phyloP scores from a whole-genome alignment of 2,888 invertebrate species.

The Sarcophaga carnaria region DNA sequence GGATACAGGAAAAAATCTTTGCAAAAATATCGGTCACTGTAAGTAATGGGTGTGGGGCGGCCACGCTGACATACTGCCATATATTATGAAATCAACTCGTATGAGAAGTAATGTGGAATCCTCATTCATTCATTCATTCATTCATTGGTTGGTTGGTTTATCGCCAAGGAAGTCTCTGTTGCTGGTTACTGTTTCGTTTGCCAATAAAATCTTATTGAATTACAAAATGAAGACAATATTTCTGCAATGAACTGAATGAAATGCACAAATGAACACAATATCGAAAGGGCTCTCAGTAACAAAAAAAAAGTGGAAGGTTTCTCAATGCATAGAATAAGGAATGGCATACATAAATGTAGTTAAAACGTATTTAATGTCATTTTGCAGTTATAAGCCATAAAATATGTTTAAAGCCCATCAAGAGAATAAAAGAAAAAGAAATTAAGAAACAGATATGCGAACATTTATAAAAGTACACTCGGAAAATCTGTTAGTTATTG shows the following conservation, averaged over 20 bases:
- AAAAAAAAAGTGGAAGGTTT: conserved; percentile 66
- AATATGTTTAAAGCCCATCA: conserved; percentile 65
- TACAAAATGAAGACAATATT: conserved; percentile 76
- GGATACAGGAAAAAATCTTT: neutral
- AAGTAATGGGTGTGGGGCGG: conserved; percentile 79
- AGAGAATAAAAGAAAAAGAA: conserved; percentile 19
- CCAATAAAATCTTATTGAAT: conserved; percentile 79
- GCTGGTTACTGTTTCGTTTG: conserved; percentile 15
- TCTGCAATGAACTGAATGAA: conserved; percentile 22
- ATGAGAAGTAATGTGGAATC: conserved; percentile 64
- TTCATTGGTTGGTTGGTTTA: conserved; percentile 46
- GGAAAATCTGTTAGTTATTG: neutral
- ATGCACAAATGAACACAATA: neutral
- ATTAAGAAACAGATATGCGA: neutral
- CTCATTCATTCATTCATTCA: conserved; percentile 73
- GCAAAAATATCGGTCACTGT: conserved; percentile 62
- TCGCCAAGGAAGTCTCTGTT: conserved; percentile 43
- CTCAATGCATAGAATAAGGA: conserved; percentile 61
- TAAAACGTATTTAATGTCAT: conserved; percentile 79
- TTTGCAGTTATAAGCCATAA: conserved; percentile 76
- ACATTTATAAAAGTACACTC: conserved; percentile 15
- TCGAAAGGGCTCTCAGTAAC: neutral
- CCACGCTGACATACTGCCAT: conserved; percentile 79
- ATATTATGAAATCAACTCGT: conserved; percentile 73
- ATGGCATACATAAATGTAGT: conserved; percentile 71